These are phyloP conservation scores for Delia radicum DNA, from an alignment of 1,140 invertebrate species.

Conservation along the genomic window DNA sequence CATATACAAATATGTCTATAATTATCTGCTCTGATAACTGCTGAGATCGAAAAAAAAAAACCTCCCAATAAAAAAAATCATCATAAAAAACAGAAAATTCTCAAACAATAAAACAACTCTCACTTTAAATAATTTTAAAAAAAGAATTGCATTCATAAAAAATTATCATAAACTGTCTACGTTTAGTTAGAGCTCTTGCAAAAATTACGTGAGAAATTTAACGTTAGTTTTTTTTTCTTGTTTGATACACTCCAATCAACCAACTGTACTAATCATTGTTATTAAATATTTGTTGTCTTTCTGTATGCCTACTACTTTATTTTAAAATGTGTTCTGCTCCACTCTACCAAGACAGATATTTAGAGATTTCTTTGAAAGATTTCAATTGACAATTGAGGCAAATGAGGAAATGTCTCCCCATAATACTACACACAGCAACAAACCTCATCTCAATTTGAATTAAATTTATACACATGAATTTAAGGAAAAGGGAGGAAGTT, in stretches of 20 bases:
- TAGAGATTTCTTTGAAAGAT: conserved; percentile 44
- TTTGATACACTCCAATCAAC: too few species aligned
- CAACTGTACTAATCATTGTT: too few species aligned
- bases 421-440: too few species aligned
- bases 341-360: conserved; percentile 32
- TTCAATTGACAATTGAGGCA: conserved; percentile 50
- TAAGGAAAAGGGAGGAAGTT: background rate
- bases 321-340: background rate
- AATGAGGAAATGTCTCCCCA: conserved; percentile 39
- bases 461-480: background rate
- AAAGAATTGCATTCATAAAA: too few species aligned
- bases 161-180: too few species aligned
- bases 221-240: too few species aligned
- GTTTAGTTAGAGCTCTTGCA: too few species aligned
- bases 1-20: background rate
- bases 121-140: too few species aligned
- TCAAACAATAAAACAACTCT: too few species aligned
- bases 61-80: background rate
- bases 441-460: background rate
- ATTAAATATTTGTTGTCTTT: too few species aligned
- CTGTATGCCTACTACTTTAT: too few species aligned
- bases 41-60: background rate
- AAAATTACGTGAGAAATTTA: too few species aligned
- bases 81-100: background rate
- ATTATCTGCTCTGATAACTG: background rate